These are phyloP conservation scores for Gadopsis bispinosus DNA, from an alignment of 2,797 vertebrate species.

Conservation along the genomic window DNA sequence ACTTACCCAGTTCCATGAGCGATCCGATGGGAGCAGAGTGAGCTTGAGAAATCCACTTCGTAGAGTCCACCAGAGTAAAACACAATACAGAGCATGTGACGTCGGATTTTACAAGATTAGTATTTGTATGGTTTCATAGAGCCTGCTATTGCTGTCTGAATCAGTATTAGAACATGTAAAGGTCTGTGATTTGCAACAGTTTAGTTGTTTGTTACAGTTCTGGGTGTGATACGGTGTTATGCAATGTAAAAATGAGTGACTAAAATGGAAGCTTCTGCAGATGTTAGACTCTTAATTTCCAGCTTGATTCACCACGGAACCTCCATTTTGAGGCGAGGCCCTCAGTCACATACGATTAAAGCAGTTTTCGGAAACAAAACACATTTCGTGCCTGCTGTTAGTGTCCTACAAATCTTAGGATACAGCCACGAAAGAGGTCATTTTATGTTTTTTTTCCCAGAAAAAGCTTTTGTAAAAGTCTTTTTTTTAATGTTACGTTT, in stretches of 20 bases:
- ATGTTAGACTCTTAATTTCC: not conserved
- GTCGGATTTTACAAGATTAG: slow-evolving; percentile 64
- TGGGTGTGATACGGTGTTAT: not conserved
- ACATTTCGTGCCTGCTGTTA: not conserved
- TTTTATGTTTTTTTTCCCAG: too few relatives aligned
- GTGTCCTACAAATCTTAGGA: not conserved
- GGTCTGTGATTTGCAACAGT: not conserved
- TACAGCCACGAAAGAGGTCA: not conserved
- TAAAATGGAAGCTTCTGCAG: not conserved
- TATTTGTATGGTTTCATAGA: slow-evolving; percentile 8
- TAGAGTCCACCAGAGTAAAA: slow-evolving; percentile 36
- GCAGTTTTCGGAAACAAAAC: slow-evolving; percentile 10
- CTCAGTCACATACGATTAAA: slow-evolving; percentile 6
- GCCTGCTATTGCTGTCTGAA: slow-evolving; percentile 9
- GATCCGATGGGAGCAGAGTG: slow-evolving; percentile 51
- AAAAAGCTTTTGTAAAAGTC: too few relatives aligned
- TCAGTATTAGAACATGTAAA: slow-evolving; percentile 14
- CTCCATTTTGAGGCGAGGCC: slow-evolving; percentile 68
- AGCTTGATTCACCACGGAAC: slow-evolving; percentile 8
- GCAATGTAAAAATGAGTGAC: not conserved
- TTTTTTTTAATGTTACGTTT: not conserved
- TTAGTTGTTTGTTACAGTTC: not conserved
- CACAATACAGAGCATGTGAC: slow-evolving; percentile 49
- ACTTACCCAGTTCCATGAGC: slow-evolving; percentile 73
- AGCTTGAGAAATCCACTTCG: slow-evolving; percentile 62